Evolutionary conservation across 2,888 invertebrate genomes (phyloP), one percentile per base, ranked within the genome.

Genomic region (Synergus gifuensis): DNA sequence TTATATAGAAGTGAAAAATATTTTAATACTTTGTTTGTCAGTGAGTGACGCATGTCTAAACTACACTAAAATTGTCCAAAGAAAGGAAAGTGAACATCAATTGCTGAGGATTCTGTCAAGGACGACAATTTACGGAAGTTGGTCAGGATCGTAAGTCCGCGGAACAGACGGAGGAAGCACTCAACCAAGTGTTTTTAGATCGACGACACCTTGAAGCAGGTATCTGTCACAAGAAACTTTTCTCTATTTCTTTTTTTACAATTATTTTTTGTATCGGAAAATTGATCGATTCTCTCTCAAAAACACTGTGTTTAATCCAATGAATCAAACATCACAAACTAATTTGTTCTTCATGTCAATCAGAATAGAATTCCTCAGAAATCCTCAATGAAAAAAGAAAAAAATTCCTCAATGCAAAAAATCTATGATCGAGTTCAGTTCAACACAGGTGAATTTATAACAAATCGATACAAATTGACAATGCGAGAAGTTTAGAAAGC

Each of bases 71-170:
- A 73, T 54, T 54, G 12, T 8, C 73, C n/a, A 46, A 54, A 73
- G 36, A 49, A 73, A 73, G 49, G 73, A 73, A 73, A 73, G 73
- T 73, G 73, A 69, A 14, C 54, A 73, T 49, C 36, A 73, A n/a
- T 28, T 16, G 12, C n/a, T 69, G 36, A 73, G 73, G 73, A 73
- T 73, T 73, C 36, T 16, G 22, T 16, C 49, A 73, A 73, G 73
- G 73, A 73, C 73, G 36, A 11, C 54, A 73, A 73, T 73, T 73
- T 49, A 54, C 69, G 73, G 73, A 73, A 73, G 49, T 54, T 49
- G 73, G 73, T 73, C 73, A 73, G 54, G 73, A 73, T 36, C 73
- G 36, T 73, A 73, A 54, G 54, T 36, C 73, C 16, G 36, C 36
- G 73, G n/a, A 73, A 73, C 54, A 40, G 54, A 36, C 73, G 54